phyloP scores from a whole-genome alignment of 1,140 invertebrate genomes.

The Hypothenemus hampei region DNA sequence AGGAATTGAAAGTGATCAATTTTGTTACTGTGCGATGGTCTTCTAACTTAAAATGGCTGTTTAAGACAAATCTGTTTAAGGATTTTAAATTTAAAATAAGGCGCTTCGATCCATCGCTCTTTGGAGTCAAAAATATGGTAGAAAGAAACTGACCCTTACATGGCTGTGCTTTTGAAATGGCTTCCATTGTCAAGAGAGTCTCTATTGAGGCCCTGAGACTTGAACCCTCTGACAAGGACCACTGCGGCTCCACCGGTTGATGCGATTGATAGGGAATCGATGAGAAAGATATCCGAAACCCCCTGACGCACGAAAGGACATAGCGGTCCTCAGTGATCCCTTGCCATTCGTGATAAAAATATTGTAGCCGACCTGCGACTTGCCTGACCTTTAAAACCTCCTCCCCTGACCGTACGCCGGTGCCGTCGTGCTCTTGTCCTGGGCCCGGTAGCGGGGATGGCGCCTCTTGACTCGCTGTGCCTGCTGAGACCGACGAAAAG shows the following conservation, averaged over 20 bases:
- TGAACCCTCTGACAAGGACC: not conserved
- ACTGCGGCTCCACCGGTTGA: no score
- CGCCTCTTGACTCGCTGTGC: not conserved
- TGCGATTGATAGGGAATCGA: not conserved
- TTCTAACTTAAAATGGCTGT: not conserved
- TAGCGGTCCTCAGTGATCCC: not conserved
- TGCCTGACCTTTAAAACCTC: no score
- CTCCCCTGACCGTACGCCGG: not conserved
- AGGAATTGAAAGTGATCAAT: slow-evolving; percentile 22
- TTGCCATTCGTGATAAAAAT: not conserved
- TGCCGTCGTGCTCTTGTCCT: not conserved
- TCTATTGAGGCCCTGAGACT: not conserved
- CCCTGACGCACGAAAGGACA: not conserved
- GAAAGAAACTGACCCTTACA: not conserved
- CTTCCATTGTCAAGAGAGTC: not conserved
- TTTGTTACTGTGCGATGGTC: slow-evolving; percentile 5
- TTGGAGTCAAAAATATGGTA: not conserved
- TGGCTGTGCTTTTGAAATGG: not conserved
- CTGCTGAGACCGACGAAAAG: not conserved
- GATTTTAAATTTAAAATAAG: slow-evolving; percentile 4
- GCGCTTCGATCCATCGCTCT: not conserved
- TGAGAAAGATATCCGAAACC: not conserved
- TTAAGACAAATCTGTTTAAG: not conserved
- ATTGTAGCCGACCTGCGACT: not conserved
- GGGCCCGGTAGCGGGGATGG: not conserved